Conservation (phyloP, 2,888 invertebrate genomes). For the Sphecodes monilicornis region DNA sequence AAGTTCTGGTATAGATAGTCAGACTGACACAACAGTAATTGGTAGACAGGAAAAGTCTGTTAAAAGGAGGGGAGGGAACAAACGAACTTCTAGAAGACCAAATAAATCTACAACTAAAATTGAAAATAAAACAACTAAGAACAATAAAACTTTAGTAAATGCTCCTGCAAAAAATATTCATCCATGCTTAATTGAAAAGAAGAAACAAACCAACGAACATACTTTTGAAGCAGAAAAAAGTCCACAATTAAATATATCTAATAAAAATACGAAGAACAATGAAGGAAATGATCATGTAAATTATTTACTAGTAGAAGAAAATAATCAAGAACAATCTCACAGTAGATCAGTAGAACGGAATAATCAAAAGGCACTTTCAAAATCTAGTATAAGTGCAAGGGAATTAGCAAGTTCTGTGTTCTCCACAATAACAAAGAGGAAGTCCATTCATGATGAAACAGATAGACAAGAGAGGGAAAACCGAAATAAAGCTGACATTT, state of each 20-base stretch:
- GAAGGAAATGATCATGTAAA: not conserved
- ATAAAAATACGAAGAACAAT: not conserved
- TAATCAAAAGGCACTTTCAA: not conserved
- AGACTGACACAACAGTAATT: slow-evolving; percentile 76
- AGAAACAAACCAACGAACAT: not conserved
- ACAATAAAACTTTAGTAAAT: slow-evolving; percentile 7
- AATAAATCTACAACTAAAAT: slow-evolving; percentile 38
- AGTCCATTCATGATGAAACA: slow-evolving; percentile 56
- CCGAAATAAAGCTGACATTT: not conserved
- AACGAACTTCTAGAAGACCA: slow-evolving; percentile 12
- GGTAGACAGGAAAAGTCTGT: slow-evolving; percentile 37
- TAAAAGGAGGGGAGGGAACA: slow-evolving; percentile 25
- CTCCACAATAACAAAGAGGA: slow-evolving; percentile 53
- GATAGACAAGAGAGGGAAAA: slow-evolving; percentile 58
- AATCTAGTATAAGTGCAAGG: slow-evolving; percentile 22
- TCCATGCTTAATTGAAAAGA: slow-evolving; percentile 24
- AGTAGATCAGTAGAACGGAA: not conserved
- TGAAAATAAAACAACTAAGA: slow-evolving; percentile 29
- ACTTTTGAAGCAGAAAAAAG: not conserved
- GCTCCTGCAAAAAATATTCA: not conserved
- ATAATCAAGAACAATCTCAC: not conserved
- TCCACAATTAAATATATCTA: not conserved
- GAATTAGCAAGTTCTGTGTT: slow-evolving; percentile 46
- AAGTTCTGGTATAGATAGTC: slow-evolving; percentile 85
- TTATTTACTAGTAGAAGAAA: not conserved